Percentiles rank a stretch among this genome's conserved stretches.
Conservation (phyloP, 1,140 invertebrate species). For the Notospermus geniculatus region DNA sequence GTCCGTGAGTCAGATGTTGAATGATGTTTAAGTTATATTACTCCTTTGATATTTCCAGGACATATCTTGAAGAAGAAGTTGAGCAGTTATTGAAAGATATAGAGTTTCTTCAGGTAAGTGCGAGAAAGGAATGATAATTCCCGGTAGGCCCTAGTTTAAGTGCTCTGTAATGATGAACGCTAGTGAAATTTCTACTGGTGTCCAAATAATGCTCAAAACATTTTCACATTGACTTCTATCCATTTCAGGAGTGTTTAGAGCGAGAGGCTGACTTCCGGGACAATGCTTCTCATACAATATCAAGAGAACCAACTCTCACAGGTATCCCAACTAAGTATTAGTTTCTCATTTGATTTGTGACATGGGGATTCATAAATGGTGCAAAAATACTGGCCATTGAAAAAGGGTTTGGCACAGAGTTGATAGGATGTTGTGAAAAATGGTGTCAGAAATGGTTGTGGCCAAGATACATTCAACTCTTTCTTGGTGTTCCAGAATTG, state of each 20-base stretch:
- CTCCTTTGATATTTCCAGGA: constrained; percentile 21
- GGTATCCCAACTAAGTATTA: too few relatives aligned
- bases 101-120: constrained; percentile 32
- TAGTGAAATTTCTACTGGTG: too few relatives aligned
- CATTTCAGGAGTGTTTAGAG: constrained; percentile 32
- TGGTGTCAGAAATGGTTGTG: background rate
- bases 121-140: background rate
- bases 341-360: too few relatives aligned
- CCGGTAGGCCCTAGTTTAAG: too few relatives aligned
- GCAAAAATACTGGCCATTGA: too few relatives aligned
- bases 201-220: too few relatives aligned
- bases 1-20: too few relatives aligned
- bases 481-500: constrained; percentile 31
- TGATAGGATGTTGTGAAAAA: too few relatives aligned
- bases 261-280: constrained; percentile 34
- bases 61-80: constrained; percentile 36
- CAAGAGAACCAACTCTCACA: constrained; percentile 40
- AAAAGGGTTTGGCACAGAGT: too few relatives aligned
- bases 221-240: background rate
- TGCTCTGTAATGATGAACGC: too few relatives aligned
- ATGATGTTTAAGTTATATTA: too few relatives aligned
- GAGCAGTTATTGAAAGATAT: constrained; percentile 40
- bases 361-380: too few relatives aligned
- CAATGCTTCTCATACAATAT: constrained; percentile 18
- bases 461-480: background rate